Evolutionary conservation across 1,140 invertebrate species (phyloP).

Genomic region (Ceratosolen solmsi): DNA sequence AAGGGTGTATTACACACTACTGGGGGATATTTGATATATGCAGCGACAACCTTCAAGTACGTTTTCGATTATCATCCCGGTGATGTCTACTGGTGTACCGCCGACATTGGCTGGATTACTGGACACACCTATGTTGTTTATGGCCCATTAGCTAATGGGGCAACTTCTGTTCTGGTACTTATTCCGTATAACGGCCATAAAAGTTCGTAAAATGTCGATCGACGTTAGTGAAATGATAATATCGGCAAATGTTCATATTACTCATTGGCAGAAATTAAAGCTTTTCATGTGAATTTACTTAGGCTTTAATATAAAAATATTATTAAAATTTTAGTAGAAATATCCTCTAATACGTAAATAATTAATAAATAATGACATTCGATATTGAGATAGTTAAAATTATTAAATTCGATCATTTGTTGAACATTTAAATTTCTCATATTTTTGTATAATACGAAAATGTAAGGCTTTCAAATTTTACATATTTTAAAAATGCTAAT

Average conservation of each 20-base stretch:
- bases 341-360: too few species aligned
- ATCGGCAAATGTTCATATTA: not conserved
- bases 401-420: too few species aligned
- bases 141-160: slow-evolving; percentile 93
- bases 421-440: too few species aligned
- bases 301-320: not conserved
- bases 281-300: not conserved
- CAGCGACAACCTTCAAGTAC: slow-evolving; percentile 92
- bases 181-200: not conserved
- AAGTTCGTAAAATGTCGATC: too few species aligned
- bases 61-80: slow-evolving; percentile 94
- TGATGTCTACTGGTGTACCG: slow-evolving; percentile 98
- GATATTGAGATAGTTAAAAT: too few species aligned
- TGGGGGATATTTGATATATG: slow-evolving; percentile 94
- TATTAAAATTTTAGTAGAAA: too few species aligned
- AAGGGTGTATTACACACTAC: slow-evolving; percentile 97
- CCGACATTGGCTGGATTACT: slow-evolving; percentile 99
- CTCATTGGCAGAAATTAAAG: not conserved
- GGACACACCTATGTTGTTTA: slow-evolving; percentile 97
- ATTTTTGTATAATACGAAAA: too few species aligned
- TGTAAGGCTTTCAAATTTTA: too few species aligned
- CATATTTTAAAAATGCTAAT: too few species aligned
- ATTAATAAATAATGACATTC: too few species aligned
- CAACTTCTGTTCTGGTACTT: slow-evolving; percentile 89
- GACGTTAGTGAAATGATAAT: too few species aligned